Conservation (phyloP, 2,888 invertebrate genomes). For the Hesperia comma region DNA sequence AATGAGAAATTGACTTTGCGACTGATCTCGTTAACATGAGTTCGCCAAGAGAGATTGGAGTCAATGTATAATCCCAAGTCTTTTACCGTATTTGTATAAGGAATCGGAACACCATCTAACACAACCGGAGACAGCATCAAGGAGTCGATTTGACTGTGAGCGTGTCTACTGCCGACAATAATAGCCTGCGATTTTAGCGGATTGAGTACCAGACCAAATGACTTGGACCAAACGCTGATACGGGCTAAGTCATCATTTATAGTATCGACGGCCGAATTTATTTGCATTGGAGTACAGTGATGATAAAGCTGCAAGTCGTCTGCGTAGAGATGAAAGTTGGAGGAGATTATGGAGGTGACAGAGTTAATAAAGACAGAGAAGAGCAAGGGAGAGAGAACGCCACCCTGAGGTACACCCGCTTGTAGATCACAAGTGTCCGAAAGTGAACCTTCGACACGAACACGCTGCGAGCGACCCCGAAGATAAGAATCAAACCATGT, state of each 20-base stretch:
- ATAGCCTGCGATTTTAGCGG: constrained; percentile 1
- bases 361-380: background rate
- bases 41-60: too few species aligned
- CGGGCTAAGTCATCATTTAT: constrained; percentile 9
- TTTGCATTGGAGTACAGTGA: background rate
- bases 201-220: constrained; percentile 10
- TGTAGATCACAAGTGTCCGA: constrained; percentile 1
- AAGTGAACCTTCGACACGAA: too few species aligned
- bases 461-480: too few species aligned
- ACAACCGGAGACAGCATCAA: too few species aligned
- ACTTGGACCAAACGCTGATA: constrained; percentile 10
- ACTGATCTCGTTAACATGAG: too few species aligned
- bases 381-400: constrained; percentile 3
- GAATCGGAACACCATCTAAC: too few species aligned
- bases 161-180: background rate
- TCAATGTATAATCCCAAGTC: too few species aligned
- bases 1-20: too few species aligned
- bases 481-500: too few species aligned
- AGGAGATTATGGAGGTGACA: background rate
- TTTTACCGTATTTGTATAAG: too few species aligned
- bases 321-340: constrained; percentile 10
- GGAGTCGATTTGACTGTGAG: background rate
- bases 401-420: constrained; percentile 1
- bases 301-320: constrained; percentile 17
- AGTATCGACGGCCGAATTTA: background rate